Conservation (phyloP, 2,113 vertebrate genomes). For the Takifugu flavidus region DNA sequence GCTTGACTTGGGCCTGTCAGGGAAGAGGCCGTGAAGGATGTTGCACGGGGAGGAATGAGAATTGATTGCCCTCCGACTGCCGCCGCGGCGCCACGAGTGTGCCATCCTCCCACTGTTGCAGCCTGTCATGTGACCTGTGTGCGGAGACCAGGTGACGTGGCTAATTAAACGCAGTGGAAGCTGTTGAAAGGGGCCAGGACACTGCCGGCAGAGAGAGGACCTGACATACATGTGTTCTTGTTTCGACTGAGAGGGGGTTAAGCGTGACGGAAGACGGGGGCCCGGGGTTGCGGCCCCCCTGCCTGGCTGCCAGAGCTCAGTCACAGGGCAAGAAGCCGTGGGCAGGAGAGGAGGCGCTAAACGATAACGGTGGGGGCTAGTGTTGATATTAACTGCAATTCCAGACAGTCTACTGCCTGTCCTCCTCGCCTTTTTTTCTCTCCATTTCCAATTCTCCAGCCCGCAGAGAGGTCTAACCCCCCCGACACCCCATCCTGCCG, state of each 20-base stretch:
- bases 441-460: conserved; percentile 76
- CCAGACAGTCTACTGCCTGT: conserved; percentile 78
- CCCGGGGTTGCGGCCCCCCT: conserved; percentile 48
- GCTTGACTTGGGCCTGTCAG: conserved; percentile 53
- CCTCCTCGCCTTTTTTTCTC: conserved; percentile 46
- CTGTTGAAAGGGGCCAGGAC: conserved; percentile 67
- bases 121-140: conserved; percentile 30
- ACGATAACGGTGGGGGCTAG: conserved; percentile 39
- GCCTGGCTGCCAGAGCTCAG: conserved; percentile 65
- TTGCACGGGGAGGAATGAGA: conserved; percentile 39
- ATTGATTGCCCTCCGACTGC: conserved; percentile 52
- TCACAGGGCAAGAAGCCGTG: conserved; percentile 28
- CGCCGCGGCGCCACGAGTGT: conserved; percentile 33
- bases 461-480: conserved; percentile 58
- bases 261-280: conserved; percentile 64
- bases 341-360: conserved; percentile 31
- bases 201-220: conserved; percentile 50
- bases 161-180: conserved; percentile 65
- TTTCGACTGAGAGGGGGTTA: conserved; percentile 43
- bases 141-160: conserved; percentile 49
- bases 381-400: conserved; percentile 83
- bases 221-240: conserved; percentile 65
- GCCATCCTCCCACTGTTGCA: conserved; percentile 25
- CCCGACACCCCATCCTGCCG: conserved; percentile 59
- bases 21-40: conserved; percentile 44